These are phyloP conservation scores for Chelonia mydas DNA, from an alignment of 2,797 vertebrate species.

Conservation along the genomic window DNA sequence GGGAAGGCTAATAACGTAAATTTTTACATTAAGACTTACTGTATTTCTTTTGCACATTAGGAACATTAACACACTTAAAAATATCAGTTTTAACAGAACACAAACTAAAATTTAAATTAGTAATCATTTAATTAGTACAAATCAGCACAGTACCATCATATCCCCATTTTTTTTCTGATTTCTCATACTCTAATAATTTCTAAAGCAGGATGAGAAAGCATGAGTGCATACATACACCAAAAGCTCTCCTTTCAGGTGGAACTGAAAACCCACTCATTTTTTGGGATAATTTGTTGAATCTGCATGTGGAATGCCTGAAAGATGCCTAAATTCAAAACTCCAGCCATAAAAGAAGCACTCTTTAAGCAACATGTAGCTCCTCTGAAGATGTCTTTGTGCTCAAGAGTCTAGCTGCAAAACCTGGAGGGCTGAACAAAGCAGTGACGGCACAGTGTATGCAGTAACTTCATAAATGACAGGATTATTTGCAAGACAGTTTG, in stretches of 20 bases:
- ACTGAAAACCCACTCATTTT: not conserved
- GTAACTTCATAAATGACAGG: not conserved
- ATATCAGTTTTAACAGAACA: not conserved
- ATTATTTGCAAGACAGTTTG: not conserved
- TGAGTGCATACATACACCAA: not conserved
- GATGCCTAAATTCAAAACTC: not conserved
- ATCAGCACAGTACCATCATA: not conserved
- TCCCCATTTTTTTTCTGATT: not conserved
- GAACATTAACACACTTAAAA: not conserved
- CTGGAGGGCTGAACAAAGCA: not conserved
- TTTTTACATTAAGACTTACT: not conserved
- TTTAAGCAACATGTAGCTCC: not conserved
- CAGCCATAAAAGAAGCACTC: not conserved
- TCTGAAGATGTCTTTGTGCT: not conserved
- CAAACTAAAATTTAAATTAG: not conserved
- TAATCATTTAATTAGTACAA: not conserved
- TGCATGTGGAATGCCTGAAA: not conserved
- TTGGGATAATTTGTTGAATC: not conserved
- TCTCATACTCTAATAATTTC: not conserved
- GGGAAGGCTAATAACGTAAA: not conserved
- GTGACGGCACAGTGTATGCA: not conserved
- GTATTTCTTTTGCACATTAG: not conserved
- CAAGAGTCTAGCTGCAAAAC: not conserved
- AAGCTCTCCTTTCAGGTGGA: not conserved
- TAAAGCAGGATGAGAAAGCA: not conserved